Percentiles rank a stretch among this genome's conserved stretches.
phyloP scores from a whole-genome alignment of 2,113 vertebrate genomes.

The Urocitellus parryii region DNA sequence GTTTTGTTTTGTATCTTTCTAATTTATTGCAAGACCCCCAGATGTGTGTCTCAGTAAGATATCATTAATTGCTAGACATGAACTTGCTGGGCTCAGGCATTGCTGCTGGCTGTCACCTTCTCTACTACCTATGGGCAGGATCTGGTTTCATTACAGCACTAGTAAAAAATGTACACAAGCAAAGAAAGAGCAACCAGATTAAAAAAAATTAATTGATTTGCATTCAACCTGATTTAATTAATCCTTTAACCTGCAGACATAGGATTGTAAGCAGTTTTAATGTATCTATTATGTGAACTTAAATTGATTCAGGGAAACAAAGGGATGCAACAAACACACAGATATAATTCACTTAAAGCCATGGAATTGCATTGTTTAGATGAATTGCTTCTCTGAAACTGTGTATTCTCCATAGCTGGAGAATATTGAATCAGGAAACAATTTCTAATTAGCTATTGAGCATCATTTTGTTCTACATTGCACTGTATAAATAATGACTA shows the following conservation, averaged over 20 bases:
- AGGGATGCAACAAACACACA: constrained; percentile 47
- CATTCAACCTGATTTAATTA: constrained; percentile 65
- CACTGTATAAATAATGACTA: constrained; percentile 53
- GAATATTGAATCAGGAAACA: constrained; percentile 62
- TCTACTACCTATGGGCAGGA: not conserved
- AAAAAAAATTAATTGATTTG: constrained; percentile 60
- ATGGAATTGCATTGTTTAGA: constrained; percentile 9
- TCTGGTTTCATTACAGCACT: constrained; percentile 34
- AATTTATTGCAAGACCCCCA: not conserved
- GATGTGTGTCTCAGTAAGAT: not conserved
- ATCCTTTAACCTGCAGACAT: constrained; percentile 37
- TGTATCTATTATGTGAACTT: constrained; percentile 61
- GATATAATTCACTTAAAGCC: constrained; percentile 66
- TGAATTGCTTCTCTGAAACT: constrained; percentile 47
- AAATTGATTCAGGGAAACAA: constrained; percentile 54
- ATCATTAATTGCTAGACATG: constrained; percentile 7
- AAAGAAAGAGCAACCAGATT: constrained; percentile 26
- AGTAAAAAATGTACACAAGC: constrained; percentile 5
- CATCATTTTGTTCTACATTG: not conserved
- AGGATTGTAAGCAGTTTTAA: constrained; percentile 63
- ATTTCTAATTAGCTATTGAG: constrained; percentile 52
- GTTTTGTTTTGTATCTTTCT: not conserved
- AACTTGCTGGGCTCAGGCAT: not conserved
- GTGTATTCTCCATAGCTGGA: constrained; percentile 40
- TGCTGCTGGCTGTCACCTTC: not conserved